These are phyloP conservation scores for Andrena dorsata DNA, from an alignment of 2,888 invertebrate species.

Conservation along the genomic window DNA sequence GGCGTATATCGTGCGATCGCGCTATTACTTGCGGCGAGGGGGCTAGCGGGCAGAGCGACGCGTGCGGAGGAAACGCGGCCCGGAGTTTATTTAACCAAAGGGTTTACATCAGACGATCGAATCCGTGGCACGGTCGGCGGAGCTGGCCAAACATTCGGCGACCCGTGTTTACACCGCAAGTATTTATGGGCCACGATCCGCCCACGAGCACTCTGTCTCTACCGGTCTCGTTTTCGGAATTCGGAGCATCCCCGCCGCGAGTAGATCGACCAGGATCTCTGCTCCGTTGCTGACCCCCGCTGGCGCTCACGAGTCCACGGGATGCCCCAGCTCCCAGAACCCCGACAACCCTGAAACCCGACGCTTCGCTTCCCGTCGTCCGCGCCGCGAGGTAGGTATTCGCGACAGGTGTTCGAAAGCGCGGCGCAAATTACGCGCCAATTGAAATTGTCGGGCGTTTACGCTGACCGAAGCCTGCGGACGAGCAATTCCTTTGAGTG, in stretches of 20 bases:
- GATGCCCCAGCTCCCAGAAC: conserved; percentile 40
- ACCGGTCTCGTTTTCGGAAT: conserved; percentile 74
- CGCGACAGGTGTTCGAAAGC: conserved; percentile 16
- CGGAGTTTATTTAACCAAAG: conserved; percentile 75
- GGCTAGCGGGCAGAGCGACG: neutral
- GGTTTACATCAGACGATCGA: conserved; percentile 77
- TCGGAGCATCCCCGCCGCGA: conserved; percentile 73
- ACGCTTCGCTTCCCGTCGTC: neutral
- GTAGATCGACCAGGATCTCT: conserved; percentile 61
- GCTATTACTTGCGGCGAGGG: conserved; percentile 32
- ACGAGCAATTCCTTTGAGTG: neutral
- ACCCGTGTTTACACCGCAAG: conserved; percentile 80
- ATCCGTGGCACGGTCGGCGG: conserved; percentile 70
- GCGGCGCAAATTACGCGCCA: neutral
- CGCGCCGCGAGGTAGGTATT: conserved; percentile 6
- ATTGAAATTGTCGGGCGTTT: neutral
- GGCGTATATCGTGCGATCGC: conserved; percentile 18
- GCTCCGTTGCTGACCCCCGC: conserved; percentile 57
- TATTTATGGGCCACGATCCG: conserved; percentile 82
- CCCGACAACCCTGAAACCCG: conserved; percentile 46
- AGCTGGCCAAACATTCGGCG: conserved; percentile 79
- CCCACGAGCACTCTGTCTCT: conserved; percentile 73
- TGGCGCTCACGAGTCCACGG: conserved; percentile 45
- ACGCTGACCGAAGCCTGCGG: neutral
- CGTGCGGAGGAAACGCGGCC: conserved; percentile 29